Percentiles rank a stretch among this genome's conserved stretches.
These are phyloP conservation scores for Bombus sylvicola DNA, from an alignment of 1,140 invertebrate species.

Conservation along the genomic window DNA sequence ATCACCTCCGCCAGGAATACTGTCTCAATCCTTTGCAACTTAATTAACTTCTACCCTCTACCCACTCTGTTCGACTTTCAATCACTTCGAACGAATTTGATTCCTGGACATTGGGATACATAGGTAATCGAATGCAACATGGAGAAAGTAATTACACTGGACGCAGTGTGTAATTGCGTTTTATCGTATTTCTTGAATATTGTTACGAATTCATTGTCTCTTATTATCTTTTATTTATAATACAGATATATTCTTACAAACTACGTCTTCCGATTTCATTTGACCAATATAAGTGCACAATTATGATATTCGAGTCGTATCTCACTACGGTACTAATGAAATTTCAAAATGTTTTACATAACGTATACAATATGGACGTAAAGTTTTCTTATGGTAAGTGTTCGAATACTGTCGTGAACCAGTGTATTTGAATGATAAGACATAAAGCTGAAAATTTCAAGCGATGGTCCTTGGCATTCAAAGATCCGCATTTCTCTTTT, in stretches of 20 bases:
- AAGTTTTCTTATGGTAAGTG: not conserved
- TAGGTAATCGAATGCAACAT: not conserved
- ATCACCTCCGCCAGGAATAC: constrained; percentile 15
- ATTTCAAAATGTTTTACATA: not conserved
- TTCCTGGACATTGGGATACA: not conserved
- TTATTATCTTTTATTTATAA: no score
- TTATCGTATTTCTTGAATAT: no score
- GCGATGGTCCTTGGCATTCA: not conserved
- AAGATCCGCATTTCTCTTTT: no score
- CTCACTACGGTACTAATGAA: not conserved
- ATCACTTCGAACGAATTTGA: not conserved
- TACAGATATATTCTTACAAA: no score
- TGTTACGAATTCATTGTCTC: no score
- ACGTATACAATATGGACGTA: not conserved
- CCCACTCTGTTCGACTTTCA: not conserved
- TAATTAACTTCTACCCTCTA: constrained; percentile 34
- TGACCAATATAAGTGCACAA: no score
- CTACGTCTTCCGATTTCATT: no score
- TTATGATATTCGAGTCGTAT: not conserved
- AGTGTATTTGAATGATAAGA: no score
- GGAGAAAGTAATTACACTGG: not conserved
- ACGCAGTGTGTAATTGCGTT: no score
- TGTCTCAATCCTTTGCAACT: constrained; percentile 10
- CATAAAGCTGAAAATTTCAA: not conserved
- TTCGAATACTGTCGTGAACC: not conserved